Evolutionary conservation across 2,797 vertebrate genomes (phyloP).

Genomic region (Philypnodon macrostomus): DNA sequence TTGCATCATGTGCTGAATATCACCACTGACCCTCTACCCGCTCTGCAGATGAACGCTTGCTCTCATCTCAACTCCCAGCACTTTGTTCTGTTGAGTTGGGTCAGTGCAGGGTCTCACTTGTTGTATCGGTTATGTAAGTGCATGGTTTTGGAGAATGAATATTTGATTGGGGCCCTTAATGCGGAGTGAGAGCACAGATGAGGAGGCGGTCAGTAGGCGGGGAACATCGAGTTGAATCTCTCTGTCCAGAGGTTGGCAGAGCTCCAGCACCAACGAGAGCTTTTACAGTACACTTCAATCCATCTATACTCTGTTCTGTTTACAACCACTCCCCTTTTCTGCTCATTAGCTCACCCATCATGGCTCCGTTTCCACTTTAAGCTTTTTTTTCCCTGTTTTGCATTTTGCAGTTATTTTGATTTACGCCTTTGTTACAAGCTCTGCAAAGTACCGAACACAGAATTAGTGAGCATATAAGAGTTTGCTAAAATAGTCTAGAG

Average conservation of each 20-base stretch:
- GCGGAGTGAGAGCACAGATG: slow-evolving; percentile 73
- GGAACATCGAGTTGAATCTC: slow-evolving; percentile 64
- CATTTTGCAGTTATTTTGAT: slow-evolving; percentile 35
- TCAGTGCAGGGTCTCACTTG: slow-evolving; percentile 51
- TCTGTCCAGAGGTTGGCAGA: slow-evolving; percentile 65
- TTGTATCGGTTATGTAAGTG: slow-evolving; percentile 73
- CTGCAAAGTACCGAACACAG: slow-evolving; percentile 16
- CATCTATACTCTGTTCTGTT: slow-evolving; percentile 44
- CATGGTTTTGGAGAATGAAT: slow-evolving; percentile 77
- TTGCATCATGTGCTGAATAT: slow-evolving; percentile 42
- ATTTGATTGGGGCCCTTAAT: slow-evolving; percentile 80
- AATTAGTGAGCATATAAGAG: slow-evolving; percentile 15
- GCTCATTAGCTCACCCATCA: slow-evolving; percentile 22
- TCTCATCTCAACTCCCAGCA: slow-evolving; percentile 35
- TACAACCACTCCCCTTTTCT: slow-evolving; percentile 25
- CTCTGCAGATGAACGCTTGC: slow-evolving; percentile 51
- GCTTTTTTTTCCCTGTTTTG: slow-evolving; percentile 12
- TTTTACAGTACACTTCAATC: slow-evolving; percentile 71
- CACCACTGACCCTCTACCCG: slow-evolving; percentile 49
- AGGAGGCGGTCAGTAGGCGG: slow-evolving; percentile 76
- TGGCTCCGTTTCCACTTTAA: slow-evolving; percentile 14
- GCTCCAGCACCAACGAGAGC: slow-evolving; percentile 59
- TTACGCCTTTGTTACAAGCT: slow-evolving; percentile 22
- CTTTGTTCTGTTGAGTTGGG: too few relatives aligned
- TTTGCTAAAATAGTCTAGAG: slow-evolving; percentile 26